These are phyloP conservation scores for Eulemur albifrons DNA, from an alignment of 2,797 vertebrate species.

Conservation along the genomic window DNA sequence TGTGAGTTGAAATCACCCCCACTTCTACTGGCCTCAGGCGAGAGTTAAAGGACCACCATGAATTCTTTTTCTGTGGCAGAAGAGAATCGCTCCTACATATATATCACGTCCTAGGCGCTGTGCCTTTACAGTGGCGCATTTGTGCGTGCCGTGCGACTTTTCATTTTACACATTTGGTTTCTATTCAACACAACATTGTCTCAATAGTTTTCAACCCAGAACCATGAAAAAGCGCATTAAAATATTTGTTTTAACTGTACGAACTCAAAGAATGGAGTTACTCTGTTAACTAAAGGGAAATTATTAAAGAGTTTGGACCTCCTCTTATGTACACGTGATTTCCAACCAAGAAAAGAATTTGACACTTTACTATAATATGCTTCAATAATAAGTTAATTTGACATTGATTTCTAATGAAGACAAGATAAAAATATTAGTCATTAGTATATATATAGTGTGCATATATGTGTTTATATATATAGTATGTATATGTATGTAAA, in stretches of 20 bases:
- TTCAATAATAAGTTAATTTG: background rate
- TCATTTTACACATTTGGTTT: background rate
- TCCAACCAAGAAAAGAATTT: background rate
- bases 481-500: background rate
- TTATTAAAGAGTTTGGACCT: background rate
- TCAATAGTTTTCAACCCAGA: background rate
- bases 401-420: background rate
- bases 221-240: background rate
- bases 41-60: background rate
- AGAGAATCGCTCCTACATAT: background rate
- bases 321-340: rapidly evolving
- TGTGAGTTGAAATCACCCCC: background rate
- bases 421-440: background rate
- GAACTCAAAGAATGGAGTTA: background rate
- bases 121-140: rapidly evolving
- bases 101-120: rapidly evolving
- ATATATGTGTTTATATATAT: background rate
- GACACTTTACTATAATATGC: background rate
- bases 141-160: background rate
- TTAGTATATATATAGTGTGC: background rate
- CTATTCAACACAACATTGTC: too few species aligned
- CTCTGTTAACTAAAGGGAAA: background rate
- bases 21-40: background rate
- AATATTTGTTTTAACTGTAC: background rate
- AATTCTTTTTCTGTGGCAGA: background rate